These are phyloP conservation scores for Coptodon bakossiorum DNA, from an alignment of 2,113 vertebrate genomes.

Conservation along the genomic window DNA sequence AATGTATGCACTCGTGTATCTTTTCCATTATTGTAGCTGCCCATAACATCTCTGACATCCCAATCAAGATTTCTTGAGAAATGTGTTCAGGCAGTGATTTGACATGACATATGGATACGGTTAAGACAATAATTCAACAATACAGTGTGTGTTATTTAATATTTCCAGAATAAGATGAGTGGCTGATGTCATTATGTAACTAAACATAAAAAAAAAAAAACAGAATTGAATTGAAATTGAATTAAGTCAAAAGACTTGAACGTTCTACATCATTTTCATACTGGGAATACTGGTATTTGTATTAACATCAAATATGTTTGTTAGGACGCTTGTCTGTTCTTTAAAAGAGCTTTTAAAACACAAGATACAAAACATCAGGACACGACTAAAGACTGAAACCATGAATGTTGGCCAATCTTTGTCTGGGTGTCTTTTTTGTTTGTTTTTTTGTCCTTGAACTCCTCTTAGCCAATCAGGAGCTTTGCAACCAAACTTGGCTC, in stretches of 20 bases:
- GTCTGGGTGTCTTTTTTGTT: neutral
- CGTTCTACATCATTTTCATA: neutral
- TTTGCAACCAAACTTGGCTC: neutral
- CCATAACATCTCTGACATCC: neutral
- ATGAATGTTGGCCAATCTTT: neutral
- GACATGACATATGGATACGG: conserved; percentile 15
- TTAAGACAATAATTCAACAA: conserved; percentile 11
- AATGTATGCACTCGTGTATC: neutral
- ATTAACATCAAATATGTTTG: neutral
- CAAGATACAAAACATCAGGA: neutral
- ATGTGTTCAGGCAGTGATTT: neutral
- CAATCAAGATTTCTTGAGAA: conserved; percentile 11
- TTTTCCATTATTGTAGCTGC: neutral
- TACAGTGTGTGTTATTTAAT: conserved; percentile 12
- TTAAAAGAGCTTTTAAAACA: neutral
- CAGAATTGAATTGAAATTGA: neutral
- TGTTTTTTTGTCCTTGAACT: neutral
- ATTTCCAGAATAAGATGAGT: neutral
- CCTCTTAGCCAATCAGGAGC: neutral
- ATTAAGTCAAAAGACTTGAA: no score
- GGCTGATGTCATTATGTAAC: neutral
- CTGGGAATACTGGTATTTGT: neutral
- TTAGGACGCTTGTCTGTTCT: neutral
- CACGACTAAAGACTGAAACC: neutral
- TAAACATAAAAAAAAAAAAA: neutral